A percentile compares a stretch with the other conserved stretches of the same genome.
These are phyloP conservation scores for Gallinago undulata DNA, from an alignment of 2,113 vertebrate species.

Conservation along the genomic window DNA sequence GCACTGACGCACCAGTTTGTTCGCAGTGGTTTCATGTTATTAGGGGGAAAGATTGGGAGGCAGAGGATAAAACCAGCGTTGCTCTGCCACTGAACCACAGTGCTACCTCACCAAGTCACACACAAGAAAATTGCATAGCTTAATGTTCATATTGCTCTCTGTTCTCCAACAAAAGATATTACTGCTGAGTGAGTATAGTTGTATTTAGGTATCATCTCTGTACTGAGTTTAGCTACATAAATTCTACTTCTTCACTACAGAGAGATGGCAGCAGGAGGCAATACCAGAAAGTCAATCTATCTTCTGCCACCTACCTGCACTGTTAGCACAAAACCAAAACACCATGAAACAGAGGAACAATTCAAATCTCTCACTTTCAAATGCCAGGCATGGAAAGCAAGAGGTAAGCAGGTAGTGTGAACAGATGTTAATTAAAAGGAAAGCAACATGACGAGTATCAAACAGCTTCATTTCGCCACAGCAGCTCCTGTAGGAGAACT, in stretches of 20 bases:
- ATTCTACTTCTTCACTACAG: neutral
- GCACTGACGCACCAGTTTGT: neutral
- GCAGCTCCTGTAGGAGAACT: neutral
- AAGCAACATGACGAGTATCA: neutral
- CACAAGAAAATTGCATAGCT: neutral
- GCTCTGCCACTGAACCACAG: neutral
- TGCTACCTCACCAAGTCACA: neutral
- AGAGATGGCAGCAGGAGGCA: neutral
- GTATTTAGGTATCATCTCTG: neutral
- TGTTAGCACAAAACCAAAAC: neutral
- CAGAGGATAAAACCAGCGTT: neutral
- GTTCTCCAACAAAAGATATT: neutral
- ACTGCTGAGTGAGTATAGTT: neutral
- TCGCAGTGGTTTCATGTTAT: fast-evolving
- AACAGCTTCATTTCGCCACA: neutral
- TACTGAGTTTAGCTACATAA: neutral
- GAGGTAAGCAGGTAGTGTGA: neutral
- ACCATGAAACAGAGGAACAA: neutral
- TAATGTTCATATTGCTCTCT: neutral
- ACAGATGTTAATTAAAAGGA: neutral
- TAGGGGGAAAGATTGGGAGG: neutral
- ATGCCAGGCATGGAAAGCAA: neutral
- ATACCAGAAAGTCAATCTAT: neutral
- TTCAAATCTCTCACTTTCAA: neutral
- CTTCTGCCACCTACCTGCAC: neutral